Evolutionary conservation across 1,140 invertebrate species (phyloP).

Genomic region (Halyomorpha halys): DNA sequence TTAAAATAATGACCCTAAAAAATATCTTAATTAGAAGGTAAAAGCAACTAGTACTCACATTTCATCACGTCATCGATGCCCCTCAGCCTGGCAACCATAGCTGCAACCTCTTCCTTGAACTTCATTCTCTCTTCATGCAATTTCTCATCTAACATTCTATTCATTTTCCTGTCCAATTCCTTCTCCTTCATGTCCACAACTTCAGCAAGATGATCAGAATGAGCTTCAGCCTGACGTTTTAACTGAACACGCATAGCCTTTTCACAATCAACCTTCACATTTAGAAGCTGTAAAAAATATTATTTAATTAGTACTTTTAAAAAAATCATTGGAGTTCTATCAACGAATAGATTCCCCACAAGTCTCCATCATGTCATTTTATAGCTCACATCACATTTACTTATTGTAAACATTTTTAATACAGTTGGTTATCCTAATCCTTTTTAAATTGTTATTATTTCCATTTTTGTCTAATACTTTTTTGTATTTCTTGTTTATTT

Average conservation of each 20-base stretch:
- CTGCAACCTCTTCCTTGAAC: constrained; percentile 67
- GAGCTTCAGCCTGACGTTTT: constrained; percentile 67
- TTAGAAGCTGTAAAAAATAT: constrained; percentile 42
- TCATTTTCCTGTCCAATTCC: constrained; percentile 53
- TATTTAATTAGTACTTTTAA: too few species aligned
- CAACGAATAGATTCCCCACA: too few species aligned
- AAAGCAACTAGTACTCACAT: constrained; percentile 58
- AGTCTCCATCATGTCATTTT: too few species aligned
- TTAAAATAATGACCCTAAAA: too few species aligned
- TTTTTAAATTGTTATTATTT: too few species aligned
- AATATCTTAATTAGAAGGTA: too few species aligned
- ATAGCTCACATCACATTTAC: too few species aligned
- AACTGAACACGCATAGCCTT: constrained; percentile 63
- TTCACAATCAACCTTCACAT: constrained; percentile 55
- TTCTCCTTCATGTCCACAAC: constrained; percentile 57
- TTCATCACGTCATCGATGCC: constrained; percentile 81
- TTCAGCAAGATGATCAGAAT: constrained; percentile 70
- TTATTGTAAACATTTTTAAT: too few species aligned
- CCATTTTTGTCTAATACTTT: too few species aligned
- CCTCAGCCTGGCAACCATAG: constrained; percentile 66
- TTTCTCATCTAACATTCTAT: constrained; percentile 56
- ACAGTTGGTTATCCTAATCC: too few species aligned
- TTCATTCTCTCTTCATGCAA: constrained; percentile 53
- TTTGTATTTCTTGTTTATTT: too few species aligned
- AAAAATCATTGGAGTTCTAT: too few species aligned